Conservation (phyloP, 2,888 invertebrate species). For the Gisinianus flammeolus region DNA sequence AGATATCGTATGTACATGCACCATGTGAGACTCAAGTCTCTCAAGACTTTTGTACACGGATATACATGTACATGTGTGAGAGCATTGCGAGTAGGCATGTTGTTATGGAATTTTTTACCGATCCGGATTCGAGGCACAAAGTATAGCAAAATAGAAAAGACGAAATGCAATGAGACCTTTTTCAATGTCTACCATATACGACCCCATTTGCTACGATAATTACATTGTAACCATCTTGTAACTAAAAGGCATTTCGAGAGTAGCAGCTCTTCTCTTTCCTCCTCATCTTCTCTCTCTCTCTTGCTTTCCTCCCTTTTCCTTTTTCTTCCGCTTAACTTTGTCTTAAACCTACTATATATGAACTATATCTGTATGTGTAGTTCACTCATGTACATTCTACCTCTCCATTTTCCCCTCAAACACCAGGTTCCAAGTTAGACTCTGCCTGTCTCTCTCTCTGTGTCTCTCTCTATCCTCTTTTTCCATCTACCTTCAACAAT, state of each 20-base stretch:
- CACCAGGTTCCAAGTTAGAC: not conserved
- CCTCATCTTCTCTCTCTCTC: conserved; percentile 6
- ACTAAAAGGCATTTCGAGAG: conserved; percentile 53
- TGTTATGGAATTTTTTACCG: conserved; percentile 1
- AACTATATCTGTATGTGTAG: too few relatives aligned
- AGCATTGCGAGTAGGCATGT: not conserved
- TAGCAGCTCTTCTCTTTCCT: not conserved
- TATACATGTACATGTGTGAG: not conserved
- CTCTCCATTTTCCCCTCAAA: not conserved
- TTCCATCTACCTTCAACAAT: not conserved
- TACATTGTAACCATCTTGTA: conserved; percentile 59
- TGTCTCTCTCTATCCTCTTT: conserved; percentile 2
- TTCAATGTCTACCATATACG: conserved; percentile 37
- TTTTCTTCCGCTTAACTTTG: not conserved
- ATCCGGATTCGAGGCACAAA: not conserved
- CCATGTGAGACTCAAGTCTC: not conserved
- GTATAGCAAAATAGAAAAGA: conserved; percentile 12
- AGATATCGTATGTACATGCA: too few relatives aligned
- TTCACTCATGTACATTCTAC: not conserved
- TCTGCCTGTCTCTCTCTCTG: conserved; percentile 7
- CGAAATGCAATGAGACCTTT: not conserved
- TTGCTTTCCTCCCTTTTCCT: not conserved
- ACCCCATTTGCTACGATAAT: conserved; percentile 55
- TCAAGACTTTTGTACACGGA: not conserved
- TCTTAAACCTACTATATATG: not conserved